These are phyloP conservation scores for Arrhamphus sclerolepis DNA, from an alignment of 2,797 vertebrate genomes.

Conservation along the genomic window DNA sequence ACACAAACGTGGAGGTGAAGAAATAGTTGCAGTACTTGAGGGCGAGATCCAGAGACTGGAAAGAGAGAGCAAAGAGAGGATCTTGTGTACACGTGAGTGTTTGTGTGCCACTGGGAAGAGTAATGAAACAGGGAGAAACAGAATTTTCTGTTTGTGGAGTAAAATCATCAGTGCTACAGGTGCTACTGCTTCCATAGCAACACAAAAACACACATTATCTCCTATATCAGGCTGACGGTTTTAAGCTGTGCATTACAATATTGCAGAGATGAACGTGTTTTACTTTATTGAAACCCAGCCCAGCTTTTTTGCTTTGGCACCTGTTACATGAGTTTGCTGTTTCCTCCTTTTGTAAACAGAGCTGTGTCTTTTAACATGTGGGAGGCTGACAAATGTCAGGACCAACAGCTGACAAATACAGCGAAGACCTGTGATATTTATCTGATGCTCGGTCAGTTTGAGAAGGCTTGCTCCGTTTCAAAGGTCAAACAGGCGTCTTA, in stretches of 20 bases:
- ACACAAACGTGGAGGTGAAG: constrained; percentile 96
- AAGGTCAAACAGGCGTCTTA: constrained; percentile 59
- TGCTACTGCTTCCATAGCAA: constrained; percentile 25
- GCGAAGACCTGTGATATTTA: constrained; percentile 66
- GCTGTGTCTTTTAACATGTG: constrained; percentile 37
- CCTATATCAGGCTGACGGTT: constrained; percentile 12
- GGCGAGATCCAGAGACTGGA: constrained; percentile 91
- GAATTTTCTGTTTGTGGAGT: constrained; percentile 47
- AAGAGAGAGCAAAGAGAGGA: constrained; percentile 42
- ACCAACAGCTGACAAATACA: constrained; percentile 56
- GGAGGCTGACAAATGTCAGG: constrained; percentile 61
- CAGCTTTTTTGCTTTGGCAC: constrained; percentile 5
- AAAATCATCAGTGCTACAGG: constrained; percentile 44
- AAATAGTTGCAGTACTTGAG: constrained; percentile 99
- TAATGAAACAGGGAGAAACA: constrained; percentile 15
- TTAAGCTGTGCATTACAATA: constrained; percentile 25
- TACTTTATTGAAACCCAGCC: constrained; percentile 4
- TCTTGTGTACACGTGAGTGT: constrained; percentile 15
- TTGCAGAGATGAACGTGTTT: constrained; percentile 16
- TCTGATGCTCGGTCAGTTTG: constrained; percentile 52
- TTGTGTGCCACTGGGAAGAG: constrained; percentile 3
- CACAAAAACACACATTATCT: constrained; percentile 10
- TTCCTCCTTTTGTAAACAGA: constrained; percentile 36
- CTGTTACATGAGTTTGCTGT: constrained; percentile 2
- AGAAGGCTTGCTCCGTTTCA: constrained; percentile 44